Evolutionary conservation across 2,113 vertebrate genomes (phyloP), one percentile per base, ranked within the genome.

Genomic region (Clarias batrachus): DNA sequence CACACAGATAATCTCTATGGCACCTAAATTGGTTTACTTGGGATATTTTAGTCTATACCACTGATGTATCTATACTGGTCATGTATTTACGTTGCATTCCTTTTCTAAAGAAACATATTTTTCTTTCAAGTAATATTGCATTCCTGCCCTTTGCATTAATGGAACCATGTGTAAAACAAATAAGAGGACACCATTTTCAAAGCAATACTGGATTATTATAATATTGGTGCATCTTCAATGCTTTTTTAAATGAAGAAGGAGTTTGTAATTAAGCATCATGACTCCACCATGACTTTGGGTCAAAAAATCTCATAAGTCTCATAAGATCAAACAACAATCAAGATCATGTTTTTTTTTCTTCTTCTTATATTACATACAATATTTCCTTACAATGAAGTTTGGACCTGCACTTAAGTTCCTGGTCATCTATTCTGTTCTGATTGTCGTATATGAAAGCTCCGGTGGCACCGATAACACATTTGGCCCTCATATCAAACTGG

Each of bases 401-500:
- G 96, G 96, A n/a, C 95, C 97, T 0, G 96, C 96, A 2, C 95
- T 96, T 0, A 95, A 94, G 95, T 94, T 93, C 78, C 93, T 96
- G 90, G 94, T 98, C 95, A 93, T 98, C 97, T 97, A 98, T 99
- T 96, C 96, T 97, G 93, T 95, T 94, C 92, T 95, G 92, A 0
- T 93, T 91, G 92, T 98, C 96, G 92, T 98, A 97, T 87, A 96
- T 97, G 96, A 99, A 99, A 92, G 97, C 97, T 94, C 97, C 97
- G 3, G 96, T 98, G 87, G 97, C 97, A 93, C 98, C 99, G 97
- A 99, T 98, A 95, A 99, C 97, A 94, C 97, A 99, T 95, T 98
- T 99, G 96, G 97, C 98, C 96, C 94, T 96, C 95, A 98, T 97
- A 94, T 99, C 96, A 95, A 99, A 99, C 93, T 98, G 96, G 94